Percentiles rank a stretch among this genome's conserved stretches.
These are phyloP conservation scores for Chromis chromis DNA, from an alignment of 2,797 vertebrate genomes.

Conservation along the genomic window DNA sequence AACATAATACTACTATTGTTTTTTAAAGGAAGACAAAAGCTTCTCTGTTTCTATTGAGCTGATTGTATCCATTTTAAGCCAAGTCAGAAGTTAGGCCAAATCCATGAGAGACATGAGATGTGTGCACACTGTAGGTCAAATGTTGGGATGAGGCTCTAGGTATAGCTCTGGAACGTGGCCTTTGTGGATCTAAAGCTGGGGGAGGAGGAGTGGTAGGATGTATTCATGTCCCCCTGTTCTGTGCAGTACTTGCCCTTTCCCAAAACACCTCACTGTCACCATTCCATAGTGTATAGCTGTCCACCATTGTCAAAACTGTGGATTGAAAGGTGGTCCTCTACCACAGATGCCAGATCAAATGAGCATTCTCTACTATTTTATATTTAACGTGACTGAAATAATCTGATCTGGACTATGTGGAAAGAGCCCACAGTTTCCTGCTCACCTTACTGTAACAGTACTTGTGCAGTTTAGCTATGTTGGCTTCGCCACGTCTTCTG, in stretches of 20 bases:
- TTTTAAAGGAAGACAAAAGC: conserved; percentile 20
- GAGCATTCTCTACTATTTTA: background rate
- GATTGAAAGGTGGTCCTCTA: conserved; percentile 50
- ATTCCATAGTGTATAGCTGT: conserved; percentile 75
- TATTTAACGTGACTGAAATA: conserved; percentile 13
- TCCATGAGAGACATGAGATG: conserved; percentile 39
- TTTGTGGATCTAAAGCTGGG: conserved; percentile 47
- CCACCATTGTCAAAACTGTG: conserved; percentile 65
- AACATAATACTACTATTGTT: conserved; percentile 45
- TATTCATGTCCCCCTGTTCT: conserved; percentile 60
- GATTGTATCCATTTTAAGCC: conserved; percentile 22
- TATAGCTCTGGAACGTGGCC: conserved; percentile 49
- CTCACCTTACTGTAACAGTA: conserved; percentile 71
- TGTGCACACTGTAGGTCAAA: conserved; percentile 56
- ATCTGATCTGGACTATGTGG: conserved; percentile 70
- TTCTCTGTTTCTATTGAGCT: conserved; percentile 19
- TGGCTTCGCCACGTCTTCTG: conserved; percentile 84
- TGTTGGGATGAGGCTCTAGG: conserved; percentile 43
- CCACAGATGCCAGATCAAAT: conserved; percentile 68
- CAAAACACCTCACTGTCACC: conserved; percentile 72
- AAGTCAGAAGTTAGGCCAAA: conserved; percentile 23
- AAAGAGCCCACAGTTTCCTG: conserved; percentile 52
- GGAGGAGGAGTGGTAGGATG: conserved; percentile 75
- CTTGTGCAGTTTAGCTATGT: conserved; percentile 84
- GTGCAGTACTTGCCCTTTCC: conserved; percentile 64